Percentiles rank a stretch among this genome's conserved stretches.
Conservation (phyloP, 2,797 vertebrate genomes). For the Schizopygopsis malacanthus region DNA sequence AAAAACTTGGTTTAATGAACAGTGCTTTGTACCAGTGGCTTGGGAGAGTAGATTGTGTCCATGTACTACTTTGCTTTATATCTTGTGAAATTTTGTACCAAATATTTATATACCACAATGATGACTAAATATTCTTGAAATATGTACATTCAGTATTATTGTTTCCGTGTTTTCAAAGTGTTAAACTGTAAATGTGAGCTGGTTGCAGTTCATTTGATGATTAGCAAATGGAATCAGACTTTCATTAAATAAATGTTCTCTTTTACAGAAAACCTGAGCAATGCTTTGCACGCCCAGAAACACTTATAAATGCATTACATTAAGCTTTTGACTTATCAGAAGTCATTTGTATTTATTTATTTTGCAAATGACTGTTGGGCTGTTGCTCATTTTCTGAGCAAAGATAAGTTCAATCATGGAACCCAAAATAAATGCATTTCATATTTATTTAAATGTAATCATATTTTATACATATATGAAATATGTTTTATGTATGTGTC, state of each 20-base stretch:
- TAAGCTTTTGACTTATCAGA: background rate
- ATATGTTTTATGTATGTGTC: background rate
- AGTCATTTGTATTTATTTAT: conserved; percentile 10
- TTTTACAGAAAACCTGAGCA: conserved; percentile 69
- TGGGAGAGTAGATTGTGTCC: conserved; percentile 59
- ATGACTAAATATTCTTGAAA: conserved; percentile 63
- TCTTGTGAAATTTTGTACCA: conserved; percentile 90
- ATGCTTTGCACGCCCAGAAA: background rate
- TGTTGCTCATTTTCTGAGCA: background rate
- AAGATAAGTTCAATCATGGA: background rate
- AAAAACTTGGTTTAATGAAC: conserved; percentile 66
- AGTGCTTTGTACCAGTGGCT: conserved; percentile 68
- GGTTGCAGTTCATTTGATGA: conserved; percentile 65
- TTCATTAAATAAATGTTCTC: conserved; percentile 78
- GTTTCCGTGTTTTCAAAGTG: conserved; percentile 68
- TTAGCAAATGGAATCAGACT: conserved; percentile 70
- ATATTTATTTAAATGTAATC: background rate
- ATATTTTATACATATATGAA: background rate
- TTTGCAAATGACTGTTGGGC: background rate
- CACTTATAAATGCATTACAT: conserved; percentile 1
- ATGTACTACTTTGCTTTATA: conserved; percentile 81
- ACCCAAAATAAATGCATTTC: background rate
- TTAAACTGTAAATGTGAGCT: conserved; percentile 69
- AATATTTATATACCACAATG: conserved; percentile 89
- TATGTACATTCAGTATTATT: conserved; percentile 64